Base-by-base conservation (phyloP, 2,888 invertebrate species). In the Branchellion lobata region DNA sequence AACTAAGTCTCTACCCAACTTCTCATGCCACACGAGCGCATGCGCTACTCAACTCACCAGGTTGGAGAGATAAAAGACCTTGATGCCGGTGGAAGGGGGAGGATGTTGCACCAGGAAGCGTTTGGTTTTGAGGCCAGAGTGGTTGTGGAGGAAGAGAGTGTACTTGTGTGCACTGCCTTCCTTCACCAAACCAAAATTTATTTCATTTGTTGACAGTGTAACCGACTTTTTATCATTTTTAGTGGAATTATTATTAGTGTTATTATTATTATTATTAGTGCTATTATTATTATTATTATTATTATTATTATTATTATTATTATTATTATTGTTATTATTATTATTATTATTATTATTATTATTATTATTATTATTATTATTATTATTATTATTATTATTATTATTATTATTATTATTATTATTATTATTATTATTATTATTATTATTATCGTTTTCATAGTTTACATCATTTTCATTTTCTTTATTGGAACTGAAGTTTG, bases 81-180 rank as follows among this genome's bases (percentile, higher is more conserved):
- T 83, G 24, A 88, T 83, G 0, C 88, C 88, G 34, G 87, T 87
- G 29, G 86, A 84, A 1, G 87, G 86, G 5, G 87, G 87, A 24
- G 87, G 88, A 80, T 87, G 87, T 79, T 84, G 85, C 36, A 88
- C 78, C 81, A 86, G 87, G 83, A 85, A 88, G 71, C 87, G 82
- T 81, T 87, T 87, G 14, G 86, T 83, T 81, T 88, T 87, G 33
- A 86, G 84, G 3, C 87, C 87, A n/a, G 5, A 5, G 11, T 86
- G 86, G 83, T 88, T 88, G 80, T 85, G 86, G 51, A 88, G 83
- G 31, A 83, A 80, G 34, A 87, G 84, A 27, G 83, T 83, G 81
- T 83, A 85, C 69, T 82, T 82, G 82, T 87, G 88, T 1, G 86
- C 87, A 82, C 83, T 83, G 8, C 88, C 88, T 81, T 88, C 87